Base-by-base conservation (phyloP, 1,140 invertebrate species). In the Lithobius niger region DNA sequence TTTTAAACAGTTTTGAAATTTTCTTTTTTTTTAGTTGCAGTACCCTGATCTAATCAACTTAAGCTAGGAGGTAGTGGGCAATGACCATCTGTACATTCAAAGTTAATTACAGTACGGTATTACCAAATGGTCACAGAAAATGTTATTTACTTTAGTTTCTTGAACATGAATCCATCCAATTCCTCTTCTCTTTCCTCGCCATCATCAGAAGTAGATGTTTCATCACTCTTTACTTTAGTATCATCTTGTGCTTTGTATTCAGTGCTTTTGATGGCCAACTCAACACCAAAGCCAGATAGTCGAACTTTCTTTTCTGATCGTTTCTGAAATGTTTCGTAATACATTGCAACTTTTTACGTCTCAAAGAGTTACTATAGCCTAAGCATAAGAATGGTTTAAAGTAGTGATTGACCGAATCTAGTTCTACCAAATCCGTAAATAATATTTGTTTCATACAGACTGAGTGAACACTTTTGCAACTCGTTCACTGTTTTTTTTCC, bases 211-310 rank as follows among this genome's bases (percentile, higher is more conserved):
- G 67, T 65, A 36, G 75, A 76, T 43, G 76, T 60, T 73, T 24
- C 75, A 25, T 65, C 64, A 57, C 62, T 72, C 74, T 83, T 77
- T 10, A 84, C 79, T 65, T 82, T 79, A 31, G 81, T 80, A 74
- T 99, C 95, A 77, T 99, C 96, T 66, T 97, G 89, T 42, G 92
- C 94, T 76, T 99, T 98, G 65, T 99, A 99, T 72, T 99, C 97
- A 0, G 95, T 99, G 52, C 91, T 97, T 73, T 99, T 99, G 64
- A 99, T 86, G 68, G 97, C 92, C 27, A 99, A 70, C 71, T 99
- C 97, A 0, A 99, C 94, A 27, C 95, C 96, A 76, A 98, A 99
- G 1, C 97, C 97, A 31, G 93, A 93, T 4, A 99, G 75, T 25
- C 86, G 61, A 66, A 67, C 91, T 65, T 71, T 81, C 77, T 59